These are phyloP conservation scores for Andrena praecox DNA, from an alignment of 2,888 invertebrate species.

Conservation along the genomic window DNA sequence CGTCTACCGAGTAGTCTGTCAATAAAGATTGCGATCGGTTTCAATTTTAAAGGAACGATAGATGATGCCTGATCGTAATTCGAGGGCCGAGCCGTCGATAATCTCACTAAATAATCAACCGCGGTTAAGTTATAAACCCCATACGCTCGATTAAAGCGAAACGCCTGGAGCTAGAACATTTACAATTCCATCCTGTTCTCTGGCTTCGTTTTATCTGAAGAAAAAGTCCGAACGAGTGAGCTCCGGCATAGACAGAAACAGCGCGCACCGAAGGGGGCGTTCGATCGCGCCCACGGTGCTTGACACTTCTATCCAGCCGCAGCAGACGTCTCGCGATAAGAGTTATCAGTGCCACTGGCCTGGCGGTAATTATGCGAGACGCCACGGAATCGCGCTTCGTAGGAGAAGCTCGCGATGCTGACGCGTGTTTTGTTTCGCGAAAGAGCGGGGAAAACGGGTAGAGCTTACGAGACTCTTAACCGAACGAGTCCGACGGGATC, in stretches of 20 bases:
- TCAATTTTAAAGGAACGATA: slow-evolving; percentile 9
- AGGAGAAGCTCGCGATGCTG: not conserved
- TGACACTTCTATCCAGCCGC: not conserved
- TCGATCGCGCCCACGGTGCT: not conserved
- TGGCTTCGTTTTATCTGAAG: not conserved
- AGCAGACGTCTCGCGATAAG: slow-evolving; percentile 21
- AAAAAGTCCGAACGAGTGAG: not conserved
- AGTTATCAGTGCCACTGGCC: slow-evolving; percentile 8
- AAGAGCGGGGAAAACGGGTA: not conserved
- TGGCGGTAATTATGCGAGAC: slow-evolving; percentile 8
- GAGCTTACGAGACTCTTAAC: too few species aligned
- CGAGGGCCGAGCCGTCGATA: too few species aligned
- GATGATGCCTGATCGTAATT: not conserved
- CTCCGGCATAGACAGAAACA: not conserved
- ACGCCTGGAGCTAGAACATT: not conserved
- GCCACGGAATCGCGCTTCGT: not conserved
- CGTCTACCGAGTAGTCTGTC: not conserved
- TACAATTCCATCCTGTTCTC: too few species aligned
- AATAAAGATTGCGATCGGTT: slow-evolving; percentile 20
- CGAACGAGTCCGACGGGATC: too few species aligned
- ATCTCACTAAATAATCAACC: too few species aligned
- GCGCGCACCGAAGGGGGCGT: not conserved
- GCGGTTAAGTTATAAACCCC: not conserved
- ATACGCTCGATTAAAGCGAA: not conserved
- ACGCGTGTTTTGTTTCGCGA: not conserved